A percentile compares a stretch with the other conserved stretches of the same genome.
Conservation (phyloP, 2,113 vertebrate species). For the Esox niger region DNA sequence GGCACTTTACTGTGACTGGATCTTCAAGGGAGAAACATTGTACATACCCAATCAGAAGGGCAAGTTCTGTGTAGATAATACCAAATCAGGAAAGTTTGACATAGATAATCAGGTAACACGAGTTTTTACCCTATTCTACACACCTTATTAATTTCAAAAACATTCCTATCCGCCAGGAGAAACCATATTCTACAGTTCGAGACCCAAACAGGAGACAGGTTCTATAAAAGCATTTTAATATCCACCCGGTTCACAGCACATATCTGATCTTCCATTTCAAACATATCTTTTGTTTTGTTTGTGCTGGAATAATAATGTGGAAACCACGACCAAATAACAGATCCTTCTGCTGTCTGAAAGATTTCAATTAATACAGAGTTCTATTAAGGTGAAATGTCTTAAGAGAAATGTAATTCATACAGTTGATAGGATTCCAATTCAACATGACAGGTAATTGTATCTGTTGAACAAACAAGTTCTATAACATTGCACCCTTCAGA, state of each 20-base stretch:
- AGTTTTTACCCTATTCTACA: neutral
- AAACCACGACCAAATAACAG: conserved; percentile 7
- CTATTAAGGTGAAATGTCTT: no score
- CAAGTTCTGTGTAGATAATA: conserved; percentile 11
- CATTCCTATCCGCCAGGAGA: neutral
- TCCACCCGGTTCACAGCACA: no score
- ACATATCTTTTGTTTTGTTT: conserved; percentile 40
- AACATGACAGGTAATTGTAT: no score
- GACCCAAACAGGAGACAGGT: conserved; percentile 1
- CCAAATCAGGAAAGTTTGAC: conserved; percentile 7
- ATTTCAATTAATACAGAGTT: no score
- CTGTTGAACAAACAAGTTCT: no score
- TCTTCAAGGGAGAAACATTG: conserved; percentile 32
- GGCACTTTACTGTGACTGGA: conserved; percentile 64
- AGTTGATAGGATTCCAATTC: no score
- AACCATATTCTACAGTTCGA: neutral
- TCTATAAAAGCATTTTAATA: no score
- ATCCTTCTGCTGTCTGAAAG: conserved; percentile 16
- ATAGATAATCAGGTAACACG: conserved; percentile 1
- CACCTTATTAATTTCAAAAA: neutral
- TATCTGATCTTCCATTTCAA: conserved; percentile 24
- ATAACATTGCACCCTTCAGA: no score
- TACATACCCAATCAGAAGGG: conserved; percentile 32
- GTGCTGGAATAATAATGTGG: conserved; percentile 32
- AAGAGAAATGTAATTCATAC: no score